Conservation (phyloP, 2,888 invertebrate genomes). For the Herminia tarsipennalis region DNA sequence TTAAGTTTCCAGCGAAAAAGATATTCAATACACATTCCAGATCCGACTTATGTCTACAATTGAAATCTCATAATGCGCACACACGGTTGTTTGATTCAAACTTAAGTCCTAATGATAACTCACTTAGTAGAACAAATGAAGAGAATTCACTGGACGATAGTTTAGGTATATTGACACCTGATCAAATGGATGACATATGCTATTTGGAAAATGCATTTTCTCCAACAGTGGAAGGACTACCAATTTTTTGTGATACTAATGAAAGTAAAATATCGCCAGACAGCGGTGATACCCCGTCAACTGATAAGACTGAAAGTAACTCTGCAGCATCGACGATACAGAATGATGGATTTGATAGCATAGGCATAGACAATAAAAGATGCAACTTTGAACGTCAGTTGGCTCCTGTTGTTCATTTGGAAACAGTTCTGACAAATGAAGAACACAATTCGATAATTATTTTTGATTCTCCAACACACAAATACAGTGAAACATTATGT, state of each 20-base stretch:
- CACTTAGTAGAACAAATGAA: conserved; percentile 84
- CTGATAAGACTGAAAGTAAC: conserved; percentile 84
- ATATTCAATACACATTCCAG: conserved; percentile 75
- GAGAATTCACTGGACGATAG: conserved; percentile 95
- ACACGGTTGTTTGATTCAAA: conserved; percentile 70
- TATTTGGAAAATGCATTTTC: conserved; percentile 87
- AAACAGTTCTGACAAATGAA: conserved; percentile 56
- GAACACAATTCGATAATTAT: conserved; percentile 47
- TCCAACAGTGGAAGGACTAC: conserved; percentile 88
- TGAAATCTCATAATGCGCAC: conserved; percentile 73
- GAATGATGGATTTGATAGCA: conserved; percentile 74
- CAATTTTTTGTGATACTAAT: conserved; percentile 76
- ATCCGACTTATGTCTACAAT: conserved; percentile 77
- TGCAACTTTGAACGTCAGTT: conserved; percentile 48
- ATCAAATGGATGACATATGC: conserved; percentile 93
- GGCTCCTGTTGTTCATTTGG: conserved; percentile 63
- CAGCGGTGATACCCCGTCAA: conserved; percentile 83
- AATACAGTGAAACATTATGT: conserved; percentile 32
- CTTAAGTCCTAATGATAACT: conserved; percentile 79
- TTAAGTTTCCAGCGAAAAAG: conserved; percentile 63
- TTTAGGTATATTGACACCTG: conserved; percentile 94
- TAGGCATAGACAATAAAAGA: conserved; percentile 50
- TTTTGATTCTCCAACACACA: conserved; percentile 39
- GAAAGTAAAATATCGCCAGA: conserved; percentile 78
- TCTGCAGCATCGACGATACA: conserved; percentile 82